phyloP scores from a whole-genome alignment of 2,113 vertebrate genomes.

The Percina caprodes region DNA sequence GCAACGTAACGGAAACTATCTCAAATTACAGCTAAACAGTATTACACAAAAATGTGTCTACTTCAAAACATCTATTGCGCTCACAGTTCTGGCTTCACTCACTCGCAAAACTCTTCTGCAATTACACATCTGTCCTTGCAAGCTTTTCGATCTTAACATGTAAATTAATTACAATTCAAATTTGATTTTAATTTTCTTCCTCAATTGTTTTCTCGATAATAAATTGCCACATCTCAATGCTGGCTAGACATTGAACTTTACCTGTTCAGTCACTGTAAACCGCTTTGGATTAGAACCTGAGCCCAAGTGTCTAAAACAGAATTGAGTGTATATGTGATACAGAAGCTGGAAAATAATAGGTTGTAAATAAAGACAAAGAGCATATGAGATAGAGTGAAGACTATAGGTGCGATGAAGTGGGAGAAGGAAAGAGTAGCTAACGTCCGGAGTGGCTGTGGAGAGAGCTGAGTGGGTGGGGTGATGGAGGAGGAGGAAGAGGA shows the following conservation, averaged over 20 bases:
- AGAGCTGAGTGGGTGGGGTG: slow-evolving; percentile 73
- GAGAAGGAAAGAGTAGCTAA: slow-evolving; percentile 64
- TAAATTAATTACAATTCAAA: not conserved
- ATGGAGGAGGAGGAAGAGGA: slow-evolving; percentile 68
- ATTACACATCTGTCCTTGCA: not conserved
- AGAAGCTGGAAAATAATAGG: slow-evolving; percentile 33
- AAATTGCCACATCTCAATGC: not conserved
- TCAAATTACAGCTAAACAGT: too few relatives aligned
- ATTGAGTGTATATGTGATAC: slow-evolving; percentile 10
- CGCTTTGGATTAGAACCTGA: not conserved
- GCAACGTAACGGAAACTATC: too few relatives aligned
- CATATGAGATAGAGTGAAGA: slow-evolving; percentile 30
- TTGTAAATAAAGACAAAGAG: slow-evolving; percentile 40
- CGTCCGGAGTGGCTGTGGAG: slow-evolving; percentile 69
- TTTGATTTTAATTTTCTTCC: not conserved
- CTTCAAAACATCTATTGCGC: not conserved
- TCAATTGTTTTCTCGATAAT: not conserved
- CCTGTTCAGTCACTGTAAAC: slow-evolving; percentile 6
- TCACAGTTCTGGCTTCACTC: not conserved
- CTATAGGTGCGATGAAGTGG: slow-evolving; percentile 45
- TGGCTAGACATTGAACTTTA: not conserved
- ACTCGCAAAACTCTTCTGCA: not conserved
- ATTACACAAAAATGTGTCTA: too few relatives aligned
- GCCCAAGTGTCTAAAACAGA: slow-evolving; percentile 7
- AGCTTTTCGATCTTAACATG: not conserved